Evolutionary conservation across 2,113 vertebrate species (phyloP).

Genomic region (Cololabis saira): DNA sequence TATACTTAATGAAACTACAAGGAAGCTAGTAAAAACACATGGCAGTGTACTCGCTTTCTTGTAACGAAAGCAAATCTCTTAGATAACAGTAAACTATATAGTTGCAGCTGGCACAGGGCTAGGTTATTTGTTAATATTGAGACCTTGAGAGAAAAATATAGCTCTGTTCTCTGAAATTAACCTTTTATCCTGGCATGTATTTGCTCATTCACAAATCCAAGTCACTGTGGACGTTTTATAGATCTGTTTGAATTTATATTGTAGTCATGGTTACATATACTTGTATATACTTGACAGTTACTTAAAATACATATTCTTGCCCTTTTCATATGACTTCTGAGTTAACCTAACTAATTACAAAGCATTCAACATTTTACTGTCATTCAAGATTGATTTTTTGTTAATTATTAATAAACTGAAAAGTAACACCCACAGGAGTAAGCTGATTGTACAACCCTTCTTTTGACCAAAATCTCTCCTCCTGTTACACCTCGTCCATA

Average conservation of each 20-base stretch:
- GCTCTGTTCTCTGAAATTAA: not conserved
- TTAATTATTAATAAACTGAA: not conserved
- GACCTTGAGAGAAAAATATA: not conserved
- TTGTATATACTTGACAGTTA: no score
- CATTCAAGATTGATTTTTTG: not conserved
- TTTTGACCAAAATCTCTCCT: conserved; percentile 33
- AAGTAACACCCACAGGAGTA: conserved; percentile 8
- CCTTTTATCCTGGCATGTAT: not conserved
- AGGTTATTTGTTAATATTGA: not conserved
- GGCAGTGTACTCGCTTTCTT: no score
- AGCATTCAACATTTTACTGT: no score
- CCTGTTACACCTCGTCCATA: conserved; percentile 31
- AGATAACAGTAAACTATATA: no score
- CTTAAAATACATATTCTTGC: not conserved
- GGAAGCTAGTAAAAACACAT: no score
- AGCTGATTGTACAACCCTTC: conserved; percentile 14
- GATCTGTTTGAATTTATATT: not conserved
- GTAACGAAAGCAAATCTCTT: no score
- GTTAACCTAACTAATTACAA: not conserved
- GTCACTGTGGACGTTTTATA: not conserved
- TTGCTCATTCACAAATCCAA: not conserved
- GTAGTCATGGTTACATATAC: no score
- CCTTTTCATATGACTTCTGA: not conserved
- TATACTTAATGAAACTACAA: no score
- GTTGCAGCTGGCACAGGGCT: no score